phyloP scores from a whole-genome alignment of 1,140 invertebrate species.

The Nasonia giraulti region DNA sequence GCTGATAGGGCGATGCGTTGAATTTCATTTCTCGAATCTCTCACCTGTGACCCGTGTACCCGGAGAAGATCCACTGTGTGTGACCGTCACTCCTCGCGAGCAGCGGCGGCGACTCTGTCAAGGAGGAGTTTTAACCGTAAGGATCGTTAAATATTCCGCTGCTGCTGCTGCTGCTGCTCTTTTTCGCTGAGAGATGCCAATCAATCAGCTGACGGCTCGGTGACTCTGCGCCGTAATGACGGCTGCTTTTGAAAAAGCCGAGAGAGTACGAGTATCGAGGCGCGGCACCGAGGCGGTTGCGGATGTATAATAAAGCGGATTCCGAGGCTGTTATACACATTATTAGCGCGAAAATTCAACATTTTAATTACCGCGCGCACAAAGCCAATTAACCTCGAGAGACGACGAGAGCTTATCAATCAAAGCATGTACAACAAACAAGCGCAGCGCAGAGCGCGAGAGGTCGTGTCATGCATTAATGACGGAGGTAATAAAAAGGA shows the following conservation, averaged over 20 bases:
- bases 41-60: conserved; percentile 61
- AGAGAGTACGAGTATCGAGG: background rate
- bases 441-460: background rate
- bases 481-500: conserved; percentile 42
- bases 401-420: too few species aligned
- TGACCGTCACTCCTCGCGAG: conserved; percentile 54
- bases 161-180: background rate
- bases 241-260: background rate
- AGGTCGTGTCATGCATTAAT: conserved; percentile 29
- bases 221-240: background rate
- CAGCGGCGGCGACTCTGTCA: conserved; percentile 8
- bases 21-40: conserved; percentile 61
- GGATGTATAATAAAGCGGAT: too few species aligned
- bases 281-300: too few species aligned
- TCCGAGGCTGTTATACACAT: too few species aligned
- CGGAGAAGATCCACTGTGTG: conserved; percentile 52
- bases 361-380: background rate
- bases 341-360: background rate
- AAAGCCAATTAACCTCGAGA: too few species aligned
- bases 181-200: conserved; percentile 13
- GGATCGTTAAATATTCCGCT: conserved; percentile 33
- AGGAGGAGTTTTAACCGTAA: conserved; percentile 26
- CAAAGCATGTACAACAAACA: background rate
- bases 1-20: background rate
- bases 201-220: conserved; percentile 12